phyloP scores from a whole-genome alignment of 2,113 vertebrate genomes.

The Eleginops maclovinus region DNA sequence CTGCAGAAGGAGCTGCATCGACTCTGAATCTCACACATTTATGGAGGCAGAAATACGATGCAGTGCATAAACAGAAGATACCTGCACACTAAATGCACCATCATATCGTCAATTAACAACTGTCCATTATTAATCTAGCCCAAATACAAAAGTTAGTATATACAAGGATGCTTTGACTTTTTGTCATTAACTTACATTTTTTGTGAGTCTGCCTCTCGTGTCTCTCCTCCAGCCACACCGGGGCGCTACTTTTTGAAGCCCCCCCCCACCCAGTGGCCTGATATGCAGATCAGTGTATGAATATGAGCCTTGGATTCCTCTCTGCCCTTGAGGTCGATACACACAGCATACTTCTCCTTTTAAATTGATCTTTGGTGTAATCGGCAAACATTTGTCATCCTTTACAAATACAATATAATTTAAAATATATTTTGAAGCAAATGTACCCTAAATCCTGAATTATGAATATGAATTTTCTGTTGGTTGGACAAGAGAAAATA shows the following conservation, averaged over 20 bases:
- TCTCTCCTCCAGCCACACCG: constrained; percentile 56
- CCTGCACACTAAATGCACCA: constrained; percentile 14
- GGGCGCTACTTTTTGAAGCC: constrained; percentile 46
- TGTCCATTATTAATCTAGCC: too few species aligned
- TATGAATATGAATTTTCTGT: background rate
- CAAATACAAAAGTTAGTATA: too few species aligned
- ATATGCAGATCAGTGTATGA: constrained; percentile 25
- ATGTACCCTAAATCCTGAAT: too few species aligned
- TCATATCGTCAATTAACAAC: constrained; percentile 17
- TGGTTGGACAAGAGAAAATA: background rate
- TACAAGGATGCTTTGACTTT: background rate
- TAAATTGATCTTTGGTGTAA: background rate
- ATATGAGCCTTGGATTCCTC: background rate
- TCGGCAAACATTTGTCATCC: background rate
- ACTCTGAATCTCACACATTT: constrained; percentile 48
- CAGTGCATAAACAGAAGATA: constrained; percentile 24
- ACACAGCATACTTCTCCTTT: background rate
- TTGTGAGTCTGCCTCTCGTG: background rate
- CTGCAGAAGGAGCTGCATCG: constrained; percentile 58
- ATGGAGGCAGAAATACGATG: constrained; percentile 27
- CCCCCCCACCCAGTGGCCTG: constrained; percentile 1
- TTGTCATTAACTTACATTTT: background rate
- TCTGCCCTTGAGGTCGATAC: background rate
- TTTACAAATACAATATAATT: background rate
- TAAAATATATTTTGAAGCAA: background rate